phyloP scores from a whole-genome alignment of 1,140 invertebrate genomes.

The Temnothorax curvispinosus region DNA sequence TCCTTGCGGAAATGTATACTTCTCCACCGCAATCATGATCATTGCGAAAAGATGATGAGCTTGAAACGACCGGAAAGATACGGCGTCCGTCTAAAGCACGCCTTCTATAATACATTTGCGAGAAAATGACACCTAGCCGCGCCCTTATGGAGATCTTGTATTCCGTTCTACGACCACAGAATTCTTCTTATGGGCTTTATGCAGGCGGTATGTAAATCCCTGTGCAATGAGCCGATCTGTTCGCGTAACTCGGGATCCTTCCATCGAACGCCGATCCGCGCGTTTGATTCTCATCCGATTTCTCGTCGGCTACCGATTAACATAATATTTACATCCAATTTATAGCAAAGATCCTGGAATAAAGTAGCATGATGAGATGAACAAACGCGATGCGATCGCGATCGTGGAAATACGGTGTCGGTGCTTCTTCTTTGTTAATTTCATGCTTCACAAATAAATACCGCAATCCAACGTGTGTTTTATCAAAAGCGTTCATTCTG shows the following conservation, averaged over 20 bases:
- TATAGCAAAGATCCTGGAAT: neutral
- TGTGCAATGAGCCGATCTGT: neutral
- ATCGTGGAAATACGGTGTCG: neutral
- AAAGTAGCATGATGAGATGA: neutral
- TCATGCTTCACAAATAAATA: neutral
- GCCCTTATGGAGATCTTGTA: neutral
- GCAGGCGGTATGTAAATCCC: neutral
- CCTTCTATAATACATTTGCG: neutral
- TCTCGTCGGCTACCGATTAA: neutral
- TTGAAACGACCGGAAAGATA: neutral
- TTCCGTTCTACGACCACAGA: neutral
- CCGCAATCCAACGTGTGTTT: no score
- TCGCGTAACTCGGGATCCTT: neutral
- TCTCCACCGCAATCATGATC: neutral
- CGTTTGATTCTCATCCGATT: neutral
- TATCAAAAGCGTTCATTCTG: no score
- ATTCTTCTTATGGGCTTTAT: constrained; percentile 29
- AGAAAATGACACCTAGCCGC: neutral
- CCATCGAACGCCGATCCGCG: neutral
- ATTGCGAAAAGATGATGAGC: neutral
- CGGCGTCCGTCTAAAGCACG: neutral
- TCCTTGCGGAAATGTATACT: constrained; percentile 13
- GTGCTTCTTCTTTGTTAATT: neutral
- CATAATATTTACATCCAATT: constrained; percentile 3
- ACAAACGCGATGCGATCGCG: neutral